Evolutionary conservation across 2,797 vertebrate genomes (phyloP), one percentile per base, ranked within the genome.

Genomic region (Poecilia gillii): DNA sequence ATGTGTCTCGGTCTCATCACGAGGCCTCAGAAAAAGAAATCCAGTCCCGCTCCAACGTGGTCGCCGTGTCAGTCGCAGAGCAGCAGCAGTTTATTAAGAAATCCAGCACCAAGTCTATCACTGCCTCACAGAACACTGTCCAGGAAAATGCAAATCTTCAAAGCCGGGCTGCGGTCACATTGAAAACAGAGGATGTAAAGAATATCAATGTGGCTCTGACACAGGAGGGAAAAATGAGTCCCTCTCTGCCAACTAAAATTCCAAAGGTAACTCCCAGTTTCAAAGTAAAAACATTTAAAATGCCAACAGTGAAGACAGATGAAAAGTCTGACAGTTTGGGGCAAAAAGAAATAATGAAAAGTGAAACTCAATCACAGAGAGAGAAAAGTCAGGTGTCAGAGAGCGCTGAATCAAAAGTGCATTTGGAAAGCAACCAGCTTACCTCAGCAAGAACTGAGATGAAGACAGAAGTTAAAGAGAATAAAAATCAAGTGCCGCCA

Each of bases 271-370:
- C 94, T 70, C 96, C 96, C 12, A 95, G 87, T 93, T 96, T 96
- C 90, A 96, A 95, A 95, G 95, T 96, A 88, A 97, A 96, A 96
- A 96, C 96, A 6, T 93, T 96, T 82, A 96, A 96, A 85, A 91
- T 96, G 84, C 95, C 96, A 0, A 77, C 81, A 20, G 93, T 95
- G 86, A 94, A 86, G 36, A 88, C 88, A 78, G 86, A 93, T 53
- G 87, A 92, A 77, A 88, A 78, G 74, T 77, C 75, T 71, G 86
- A 90, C 51, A 85, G 81, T 45, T 82, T 81, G 72, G 80, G 14
- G 64, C 91, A 91, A 71, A 91, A 87, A 79, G 88, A 90, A 70
- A 85, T 87, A 18, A 73, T 79, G 72, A 94, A 82, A 90, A 90
- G 82, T 45, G 83, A 86, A 76, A 59, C 62, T 33, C 92, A 91